These are phyloP conservation scores for Daubentonia madagascariensis DNA, from an alignment of 2,113 vertebrate species.

Conservation along the genomic window DNA sequence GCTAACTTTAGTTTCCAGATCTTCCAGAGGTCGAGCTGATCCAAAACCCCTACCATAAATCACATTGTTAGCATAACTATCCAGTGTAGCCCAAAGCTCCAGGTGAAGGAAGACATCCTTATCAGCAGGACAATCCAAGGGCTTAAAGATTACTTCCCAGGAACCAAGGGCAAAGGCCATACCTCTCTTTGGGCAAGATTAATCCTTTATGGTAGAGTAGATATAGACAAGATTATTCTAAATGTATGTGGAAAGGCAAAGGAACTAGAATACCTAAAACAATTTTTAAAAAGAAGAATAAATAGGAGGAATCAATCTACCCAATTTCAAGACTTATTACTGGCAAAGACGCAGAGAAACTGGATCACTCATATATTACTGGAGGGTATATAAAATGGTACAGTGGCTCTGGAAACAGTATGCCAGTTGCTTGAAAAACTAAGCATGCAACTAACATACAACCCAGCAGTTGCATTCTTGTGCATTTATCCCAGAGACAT, in stretches of 20 bases:
- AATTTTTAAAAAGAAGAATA: neutral
- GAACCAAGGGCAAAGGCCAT: neutral
- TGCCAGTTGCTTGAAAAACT: constrained; percentile 20
- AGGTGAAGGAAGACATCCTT: neutral
- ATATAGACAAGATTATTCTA: neutral
- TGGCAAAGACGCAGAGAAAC: neutral
- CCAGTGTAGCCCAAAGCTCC: neutral
- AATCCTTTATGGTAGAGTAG: neutral
- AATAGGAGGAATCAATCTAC: neutral
- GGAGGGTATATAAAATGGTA: neutral
- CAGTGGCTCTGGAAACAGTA: neutral
- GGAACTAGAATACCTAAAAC: neutral
- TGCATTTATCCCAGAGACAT: constrained; percentile 28
- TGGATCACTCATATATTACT: neutral
- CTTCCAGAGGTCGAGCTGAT: neutral
- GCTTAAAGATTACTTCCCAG: neutral
- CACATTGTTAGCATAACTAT: neutral
- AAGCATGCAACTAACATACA: neutral
- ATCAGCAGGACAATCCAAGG: too few relatives aligned
- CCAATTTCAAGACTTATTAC: neutral
- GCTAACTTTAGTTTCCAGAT: neutral
- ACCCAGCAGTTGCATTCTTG: neutral
- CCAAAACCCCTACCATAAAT: neutral
- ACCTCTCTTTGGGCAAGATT: neutral
- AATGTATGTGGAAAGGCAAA: neutral